Conservation (phyloP, 2,797 vertebrate genomes). For the Danionella dracula region DNA sequence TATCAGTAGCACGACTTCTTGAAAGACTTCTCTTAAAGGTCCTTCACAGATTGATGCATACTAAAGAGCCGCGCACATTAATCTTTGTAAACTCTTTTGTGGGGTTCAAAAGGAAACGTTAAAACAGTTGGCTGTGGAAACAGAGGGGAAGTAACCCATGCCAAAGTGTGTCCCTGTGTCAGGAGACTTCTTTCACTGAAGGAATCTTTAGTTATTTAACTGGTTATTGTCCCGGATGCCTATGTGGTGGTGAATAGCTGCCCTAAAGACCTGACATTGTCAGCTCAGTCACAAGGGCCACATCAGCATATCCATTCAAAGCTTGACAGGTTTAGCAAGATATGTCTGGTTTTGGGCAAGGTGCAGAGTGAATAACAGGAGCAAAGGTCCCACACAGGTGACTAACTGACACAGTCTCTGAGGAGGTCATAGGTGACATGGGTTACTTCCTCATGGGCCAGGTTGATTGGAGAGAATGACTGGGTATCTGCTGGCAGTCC, state of each 20-base stretch:
- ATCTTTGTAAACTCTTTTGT: slow-evolving; percentile 46
- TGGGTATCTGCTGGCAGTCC: slow-evolving; percentile 56
- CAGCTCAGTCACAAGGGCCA: slow-evolving; percentile 61
- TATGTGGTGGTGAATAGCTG: slow-evolving; percentile 51
- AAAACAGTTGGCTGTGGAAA: slow-evolving; percentile 31
- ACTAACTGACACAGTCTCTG: slow-evolving; percentile 56
- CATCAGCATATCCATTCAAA: slow-evolving; percentile 62
- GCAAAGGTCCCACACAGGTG: slow-evolving; percentile 66
- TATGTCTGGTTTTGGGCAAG: slow-evolving; percentile 64
- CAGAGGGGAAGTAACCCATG: slow-evolving; percentile 10
- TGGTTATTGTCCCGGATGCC: slow-evolving; percentile 50
- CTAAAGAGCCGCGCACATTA: slow-evolving; percentile 45
- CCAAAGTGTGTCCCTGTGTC: slow-evolving; percentile 35
- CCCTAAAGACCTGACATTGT: slow-evolving; percentile 53
- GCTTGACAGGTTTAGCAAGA: slow-evolving; percentile 66
- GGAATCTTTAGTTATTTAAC: slow-evolving; percentile 38
- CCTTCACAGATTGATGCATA: slow-evolving; percentile 40
- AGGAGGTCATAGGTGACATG: slow-evolving; percentile 56
- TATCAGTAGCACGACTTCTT: slow-evolving; percentile 51
- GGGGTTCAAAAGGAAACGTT: slow-evolving; percentile 36
- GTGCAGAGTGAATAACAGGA: slow-evolving; percentile 61
- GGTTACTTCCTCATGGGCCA: slow-evolving; percentile 53
- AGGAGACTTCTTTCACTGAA: slow-evolving; percentile 29
- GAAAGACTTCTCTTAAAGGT: slow-evolving; percentile 55
- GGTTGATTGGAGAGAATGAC: slow-evolving; percentile 59